Evolutionary conservation across 2,113 vertebrate species (phyloP).

Genomic region (Pitta sordida): DNA sequence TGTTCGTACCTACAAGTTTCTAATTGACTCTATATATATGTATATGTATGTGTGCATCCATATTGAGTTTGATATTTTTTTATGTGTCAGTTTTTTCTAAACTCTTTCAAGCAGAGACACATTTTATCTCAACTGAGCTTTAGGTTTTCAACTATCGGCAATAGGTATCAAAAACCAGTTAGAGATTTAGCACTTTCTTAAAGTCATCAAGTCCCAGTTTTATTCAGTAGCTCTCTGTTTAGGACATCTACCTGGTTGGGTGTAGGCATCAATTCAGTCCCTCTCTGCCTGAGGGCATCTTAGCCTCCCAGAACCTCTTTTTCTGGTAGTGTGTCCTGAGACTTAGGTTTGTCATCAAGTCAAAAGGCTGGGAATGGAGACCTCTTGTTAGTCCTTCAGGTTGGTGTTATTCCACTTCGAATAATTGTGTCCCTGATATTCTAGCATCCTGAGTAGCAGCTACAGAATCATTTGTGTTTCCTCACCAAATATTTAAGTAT

Average conservation of each 20-base stretch:
- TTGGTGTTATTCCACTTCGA: background rate
- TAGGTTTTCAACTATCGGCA: background rate
- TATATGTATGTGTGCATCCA: too few relatives aligned
- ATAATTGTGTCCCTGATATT: background rate
- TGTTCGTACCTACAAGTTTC: background rate
- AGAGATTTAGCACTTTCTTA: background rate
- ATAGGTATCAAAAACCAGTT: background rate
- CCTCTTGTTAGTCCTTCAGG: background rate
- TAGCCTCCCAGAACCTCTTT: background rate
- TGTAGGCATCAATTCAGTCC: background rate
- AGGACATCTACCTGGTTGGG: background rate
- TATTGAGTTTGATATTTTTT: background rate
- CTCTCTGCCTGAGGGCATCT: background rate
- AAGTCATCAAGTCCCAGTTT: background rate
- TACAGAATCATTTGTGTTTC: background rate
- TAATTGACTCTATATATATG: background rate
- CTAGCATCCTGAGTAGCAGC: background rate
- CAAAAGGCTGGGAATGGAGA: background rate
- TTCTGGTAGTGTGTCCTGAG: background rate
- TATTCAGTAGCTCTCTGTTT: background rate
- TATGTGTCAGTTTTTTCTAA: background rate
- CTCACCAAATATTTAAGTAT: background rate
- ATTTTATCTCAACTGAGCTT: background rate
- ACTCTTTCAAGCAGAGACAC: background rate
- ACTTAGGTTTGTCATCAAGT: background rate